A percentile compares a stretch with the other conserved stretches of the same genome.
These are phyloP conservation scores for Styela plicata DNA, from an alignment of 23 tunicate genomes.

Conservation along the genomic window DNA sequence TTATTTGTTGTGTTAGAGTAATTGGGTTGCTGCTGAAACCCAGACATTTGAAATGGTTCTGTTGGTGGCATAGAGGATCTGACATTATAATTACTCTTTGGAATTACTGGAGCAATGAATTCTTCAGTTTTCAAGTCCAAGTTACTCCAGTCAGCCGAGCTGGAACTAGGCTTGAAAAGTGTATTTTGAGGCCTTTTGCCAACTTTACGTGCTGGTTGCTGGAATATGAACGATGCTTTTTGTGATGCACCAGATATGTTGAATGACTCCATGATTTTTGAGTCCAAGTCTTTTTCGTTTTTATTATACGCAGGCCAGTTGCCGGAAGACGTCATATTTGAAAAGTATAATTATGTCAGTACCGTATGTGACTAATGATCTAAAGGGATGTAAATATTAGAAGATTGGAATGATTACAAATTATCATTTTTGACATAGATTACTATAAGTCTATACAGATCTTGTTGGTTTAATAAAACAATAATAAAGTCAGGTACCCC, in stretches of 20 bases:
- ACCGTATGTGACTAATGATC: too few relatives aligned
- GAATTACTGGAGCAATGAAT: constrained; percentile 5
- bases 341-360: too few relatives aligned
- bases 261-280: constrained; percentile 21
- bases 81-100: not conserved
- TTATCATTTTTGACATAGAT: too few relatives aligned
- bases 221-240: constrained; percentile 26
- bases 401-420: too few relatives aligned
- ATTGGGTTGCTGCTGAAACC: not conserved
- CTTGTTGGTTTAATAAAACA: too few relatives aligned
- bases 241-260: constrained; percentile 6
- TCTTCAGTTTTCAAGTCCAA: constrained; percentile 9
- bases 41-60: not conserved
- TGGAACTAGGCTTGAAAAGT: constrained; percentile 8
- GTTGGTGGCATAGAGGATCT: not conserved
- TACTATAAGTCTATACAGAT: too few relatives aligned
- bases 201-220: not conserved
- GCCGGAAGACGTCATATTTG: not conserved
- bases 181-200: constrained; percentile 2
- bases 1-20: not conserved
- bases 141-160: constrained; percentile 20
- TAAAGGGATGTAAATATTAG: too few relatives aligned
- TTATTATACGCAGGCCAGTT: not conserved
- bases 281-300: constrained; percentile 7
- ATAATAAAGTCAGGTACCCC: too few relatives aligned